Conservation (phyloP, 2,113 vertebrate genomes). For the Atherinomorus stipes region DNA sequence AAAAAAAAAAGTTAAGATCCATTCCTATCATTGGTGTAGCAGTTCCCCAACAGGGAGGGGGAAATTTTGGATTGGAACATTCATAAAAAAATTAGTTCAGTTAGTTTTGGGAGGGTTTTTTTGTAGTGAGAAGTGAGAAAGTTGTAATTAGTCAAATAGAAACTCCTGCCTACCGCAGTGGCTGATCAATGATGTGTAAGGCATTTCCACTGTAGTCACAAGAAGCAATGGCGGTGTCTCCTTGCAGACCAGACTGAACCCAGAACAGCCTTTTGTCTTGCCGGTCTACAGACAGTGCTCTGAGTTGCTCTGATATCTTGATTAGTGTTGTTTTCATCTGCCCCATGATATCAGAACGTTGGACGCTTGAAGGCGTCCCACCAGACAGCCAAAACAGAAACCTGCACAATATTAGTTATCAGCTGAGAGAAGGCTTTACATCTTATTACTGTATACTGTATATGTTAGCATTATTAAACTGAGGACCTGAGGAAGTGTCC, state of each 20-base stretch:
- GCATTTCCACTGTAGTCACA: conserved; percentile 88
- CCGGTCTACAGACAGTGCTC: conserved; percentile 83
- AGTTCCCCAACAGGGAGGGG: too few relatives aligned
- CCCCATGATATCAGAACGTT: conserved; percentile 78
- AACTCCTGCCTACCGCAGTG: conserved; percentile 76
- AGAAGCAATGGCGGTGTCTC: conserved; percentile 77
- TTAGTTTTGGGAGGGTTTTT: not conserved
- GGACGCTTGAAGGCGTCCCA: conserved; percentile 79
- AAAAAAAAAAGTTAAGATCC: not conserved
- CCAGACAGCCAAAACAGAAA: conserved; percentile 91
- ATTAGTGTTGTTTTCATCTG: conserved; percentile 74
- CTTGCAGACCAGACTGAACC: conserved; percentile 80
- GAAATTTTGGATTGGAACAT: too few relatives aligned
- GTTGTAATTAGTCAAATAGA: not conserved
- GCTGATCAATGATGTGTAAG: conserved; percentile 77
- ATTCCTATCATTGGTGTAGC: too few relatives aligned
- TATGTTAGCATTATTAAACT: not conserved
- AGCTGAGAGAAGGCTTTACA: not conserved
- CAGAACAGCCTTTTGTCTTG: conserved; percentile 87
- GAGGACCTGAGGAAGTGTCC: too few relatives aligned
- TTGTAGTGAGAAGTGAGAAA: not conserved
- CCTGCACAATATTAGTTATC: conserved; percentile 74
- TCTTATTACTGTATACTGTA: not conserved
- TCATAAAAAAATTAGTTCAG: too few relatives aligned
- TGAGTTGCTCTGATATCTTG: conserved; percentile 76